Conservation (phyloP, 1,140 invertebrate genomes). For the Druon quercuslanigerum region DNA sequence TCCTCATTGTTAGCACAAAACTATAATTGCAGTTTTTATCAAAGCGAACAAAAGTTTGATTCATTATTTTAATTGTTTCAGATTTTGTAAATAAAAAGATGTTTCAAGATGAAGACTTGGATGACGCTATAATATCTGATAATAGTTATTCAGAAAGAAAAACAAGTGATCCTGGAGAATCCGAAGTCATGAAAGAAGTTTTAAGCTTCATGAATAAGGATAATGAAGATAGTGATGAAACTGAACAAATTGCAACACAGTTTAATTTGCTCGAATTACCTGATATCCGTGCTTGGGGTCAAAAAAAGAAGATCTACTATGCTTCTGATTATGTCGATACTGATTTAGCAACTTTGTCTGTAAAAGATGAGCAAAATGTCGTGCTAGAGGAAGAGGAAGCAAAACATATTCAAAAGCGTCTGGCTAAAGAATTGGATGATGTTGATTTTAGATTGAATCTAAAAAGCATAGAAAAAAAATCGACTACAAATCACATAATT, state of each 20-base stretch:
- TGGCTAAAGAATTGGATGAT: constrained; percentile 87
- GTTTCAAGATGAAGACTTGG: not conserved
- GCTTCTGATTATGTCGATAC: constrained; percentile 92
- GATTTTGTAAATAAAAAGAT: too few species aligned
- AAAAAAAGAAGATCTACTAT: constrained; percentile 86
- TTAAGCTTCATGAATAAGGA: constrained; percentile 74
- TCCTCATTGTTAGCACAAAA: too few species aligned
- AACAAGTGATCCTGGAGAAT: too few species aligned
- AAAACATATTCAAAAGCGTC: constrained; percentile 85
- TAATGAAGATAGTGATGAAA: constrained; percentile 75
- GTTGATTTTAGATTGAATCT: constrained; percentile 87
- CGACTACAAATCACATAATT: constrained; percentile 77
- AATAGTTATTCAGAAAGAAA: not conserved
- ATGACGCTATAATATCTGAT: not conserved
- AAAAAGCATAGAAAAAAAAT: constrained; percentile 68
- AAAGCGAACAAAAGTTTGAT: too few species aligned
- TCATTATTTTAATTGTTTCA: too few species aligned
- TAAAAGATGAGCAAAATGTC: constrained; percentile 84
- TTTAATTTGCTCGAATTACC: constrained; percentile 78
- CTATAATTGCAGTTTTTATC: too few species aligned
- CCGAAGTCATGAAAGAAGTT: constrained; percentile 73
- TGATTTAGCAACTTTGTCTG: constrained; percentile 82
- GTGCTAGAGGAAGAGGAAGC: constrained; percentile 91
- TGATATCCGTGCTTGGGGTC: constrained; percentile 90
- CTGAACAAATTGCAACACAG: constrained; percentile 69